Conservation (phyloP, 2,797 vertebrate genomes). For the Catostomus latipinnis region DNA sequence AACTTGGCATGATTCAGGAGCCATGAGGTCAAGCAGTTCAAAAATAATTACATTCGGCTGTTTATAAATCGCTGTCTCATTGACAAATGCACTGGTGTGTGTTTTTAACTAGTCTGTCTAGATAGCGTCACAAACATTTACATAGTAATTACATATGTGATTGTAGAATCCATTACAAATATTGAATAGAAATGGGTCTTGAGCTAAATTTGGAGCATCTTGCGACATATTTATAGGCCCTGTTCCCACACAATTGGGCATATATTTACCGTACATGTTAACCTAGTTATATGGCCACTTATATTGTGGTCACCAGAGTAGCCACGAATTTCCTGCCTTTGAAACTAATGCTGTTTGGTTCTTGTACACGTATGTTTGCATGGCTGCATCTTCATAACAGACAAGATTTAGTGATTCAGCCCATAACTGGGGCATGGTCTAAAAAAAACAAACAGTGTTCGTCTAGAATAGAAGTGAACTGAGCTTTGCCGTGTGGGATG, state of each 20-base stretch:
- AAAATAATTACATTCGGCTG: not conserved
- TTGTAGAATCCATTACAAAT: conserved; percentile 65
- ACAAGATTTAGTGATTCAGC: conserved; percentile 39
- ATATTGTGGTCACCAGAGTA: conserved; percentile 76
- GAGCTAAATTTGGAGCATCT: conserved; percentile 81
- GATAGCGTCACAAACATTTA: conserved; percentile 72
- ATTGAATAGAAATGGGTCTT: conserved; percentile 67
- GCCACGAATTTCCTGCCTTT: conserved; percentile 78
- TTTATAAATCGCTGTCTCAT: conserved; percentile 37
- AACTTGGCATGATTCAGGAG: not conserved
- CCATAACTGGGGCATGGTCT: conserved; percentile 47
- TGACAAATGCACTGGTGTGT: conserved; percentile 56
- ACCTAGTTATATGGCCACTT: conserved; percentile 79
- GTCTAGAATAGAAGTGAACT: conserved; percentile 58
- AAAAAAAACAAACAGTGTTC: conserved; percentile 53
- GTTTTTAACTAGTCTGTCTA: conserved; percentile 53
- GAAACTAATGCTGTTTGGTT: conserved; percentile 76
- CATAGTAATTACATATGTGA: conserved; percentile 74
- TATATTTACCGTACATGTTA: conserved; percentile 74
- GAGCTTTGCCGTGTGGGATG: conserved; percentile 46
- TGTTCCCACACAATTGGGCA: conserved; percentile 76
- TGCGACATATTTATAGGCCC: conserved; percentile 74
- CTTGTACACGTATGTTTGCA: conserved; percentile 61
- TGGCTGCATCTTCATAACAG: conserved; percentile 50
- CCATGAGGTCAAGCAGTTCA: not conserved